Conservation (phyloP, 2,888 invertebrate species). For the Stegana nigrithorax region DNA sequence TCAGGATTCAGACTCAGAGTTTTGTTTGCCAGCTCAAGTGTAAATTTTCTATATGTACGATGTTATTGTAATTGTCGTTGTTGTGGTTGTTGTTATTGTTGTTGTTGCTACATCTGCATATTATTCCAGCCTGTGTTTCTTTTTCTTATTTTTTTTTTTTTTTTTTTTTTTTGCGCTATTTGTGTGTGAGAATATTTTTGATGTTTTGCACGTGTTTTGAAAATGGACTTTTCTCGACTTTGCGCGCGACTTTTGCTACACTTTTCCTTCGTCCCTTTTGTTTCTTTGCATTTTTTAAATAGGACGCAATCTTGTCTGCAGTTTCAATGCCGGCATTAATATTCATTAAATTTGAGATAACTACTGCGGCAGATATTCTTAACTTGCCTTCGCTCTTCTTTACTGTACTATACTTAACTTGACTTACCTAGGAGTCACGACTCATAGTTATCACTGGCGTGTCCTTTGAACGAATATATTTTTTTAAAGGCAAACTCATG, state of each 20-base stretch:
- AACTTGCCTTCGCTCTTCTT: background rate
- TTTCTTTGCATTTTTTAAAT: too few relatives aligned
- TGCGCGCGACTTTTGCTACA: slow-evolving; percentile 43
- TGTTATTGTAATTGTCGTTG: background rate
- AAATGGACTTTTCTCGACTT: slow-evolving; percentile 30
- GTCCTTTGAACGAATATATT: too few relatives aligned
- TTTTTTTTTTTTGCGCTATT: background rate
- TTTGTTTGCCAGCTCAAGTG: too few relatives aligned
- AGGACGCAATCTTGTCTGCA: slow-evolving; percentile 16
- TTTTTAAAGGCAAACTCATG: too few relatives aligned
- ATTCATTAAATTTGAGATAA: too few relatives aligned
- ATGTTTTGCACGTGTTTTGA: slow-evolving; percentile 51
- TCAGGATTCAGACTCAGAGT: too few relatives aligned
- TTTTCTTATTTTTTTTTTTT: background rate
- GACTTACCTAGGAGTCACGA: too few relatives aligned
- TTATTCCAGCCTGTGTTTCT: slow-evolving; percentile 28
- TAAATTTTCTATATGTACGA: too few relatives aligned
- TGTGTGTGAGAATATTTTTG: slow-evolving; percentile 51
- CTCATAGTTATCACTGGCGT: too few relatives aligned
- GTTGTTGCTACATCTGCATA: too few relatives aligned
- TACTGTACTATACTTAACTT: too few relatives aligned
- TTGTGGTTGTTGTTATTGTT: background rate
- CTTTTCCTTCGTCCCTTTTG: slow-evolving; percentile 35
- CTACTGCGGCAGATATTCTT: too few relatives aligned
- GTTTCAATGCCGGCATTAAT: slow-evolving; percentile 11